Evolutionary conservation across 2,888 invertebrate species (phyloP), one percentile per base, ranked within the genome.

Genomic region (Stictocephala bisonia): DNA sequence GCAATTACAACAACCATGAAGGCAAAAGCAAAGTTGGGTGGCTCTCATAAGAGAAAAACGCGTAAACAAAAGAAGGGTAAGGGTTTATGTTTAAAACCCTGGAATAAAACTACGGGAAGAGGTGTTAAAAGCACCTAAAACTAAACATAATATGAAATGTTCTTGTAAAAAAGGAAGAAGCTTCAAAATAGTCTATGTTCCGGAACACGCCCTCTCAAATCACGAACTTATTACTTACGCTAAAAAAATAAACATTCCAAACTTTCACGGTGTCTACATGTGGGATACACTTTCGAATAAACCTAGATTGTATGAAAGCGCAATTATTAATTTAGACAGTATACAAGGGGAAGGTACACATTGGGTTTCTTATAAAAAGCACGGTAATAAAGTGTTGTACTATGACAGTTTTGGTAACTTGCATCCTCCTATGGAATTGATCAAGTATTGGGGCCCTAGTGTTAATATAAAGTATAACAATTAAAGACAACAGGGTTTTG

Each of bases 281-380:
- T 15, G 15, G 13, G 44, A 66, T 13, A 15, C 18, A 11, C 13
- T 66, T 1, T 27, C 27, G 2, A n/a, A 9, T 11, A 29, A n/a
- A 11, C 31, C 40, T 15, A 35, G 7, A 31, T n/a, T 18, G 22
- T 26, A 26, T 26, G 66, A 41, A 44, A 18, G 18, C 6, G 66
- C 41, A 3, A 66, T 66, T 35, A 26, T 66, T 4, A 66, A 66
- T 27, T 40, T 66, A 13, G 48, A 66, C 18, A 44, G 15, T n/a
- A 3, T 20, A 0, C 0, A 1, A n/a, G 66, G 66, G 1, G 20
- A 48, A 3, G 66, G 66, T 26, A 26, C 41, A 9, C 66, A 66
- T 13, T 82, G 83, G 83, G 80, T 82, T 77, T 79, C 81, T 68
- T 83, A 82, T 76, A 79, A 75, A 44, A 83, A 83, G 78, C 73